Evolutionary conservation across 1,140 invertebrate genomes (phyloP).

Genomic region (Bombus waltoni): DNA sequence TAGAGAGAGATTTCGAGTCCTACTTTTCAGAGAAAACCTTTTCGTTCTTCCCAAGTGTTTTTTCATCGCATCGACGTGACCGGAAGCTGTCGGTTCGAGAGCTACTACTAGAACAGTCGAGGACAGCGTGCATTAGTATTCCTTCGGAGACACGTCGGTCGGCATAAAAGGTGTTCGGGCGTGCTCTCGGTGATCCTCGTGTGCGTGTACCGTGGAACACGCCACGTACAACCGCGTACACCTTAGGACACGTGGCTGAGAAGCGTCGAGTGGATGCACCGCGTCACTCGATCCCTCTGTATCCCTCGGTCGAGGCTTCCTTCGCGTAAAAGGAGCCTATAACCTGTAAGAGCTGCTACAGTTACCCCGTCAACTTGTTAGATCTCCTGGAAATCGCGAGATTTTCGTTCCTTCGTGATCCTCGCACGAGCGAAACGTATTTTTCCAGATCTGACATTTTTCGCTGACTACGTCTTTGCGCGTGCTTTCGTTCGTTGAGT

Average conservation of each 20-base stretch:
- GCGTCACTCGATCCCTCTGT: slow-evolving; percentile 30
- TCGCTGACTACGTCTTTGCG: not conserved
- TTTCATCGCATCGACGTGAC: slow-evolving; percentile 57
- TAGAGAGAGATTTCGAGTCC: not conserved
- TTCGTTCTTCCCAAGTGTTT: slow-evolving; percentile 19
- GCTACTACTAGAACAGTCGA: slow-evolving; percentile 47
- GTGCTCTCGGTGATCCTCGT: not conserved
- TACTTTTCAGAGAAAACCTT: slow-evolving; percentile 29
- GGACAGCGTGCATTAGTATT: slow-evolving; percentile 57
- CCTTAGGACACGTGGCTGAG: slow-evolving; percentile 37
- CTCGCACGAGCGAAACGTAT: not conserved
- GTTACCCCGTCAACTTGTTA: not conserved
- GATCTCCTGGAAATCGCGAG: not conserved
- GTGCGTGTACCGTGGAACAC: slow-evolving; percentile 7
- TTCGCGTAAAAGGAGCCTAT: slow-evolving; percentile 15
- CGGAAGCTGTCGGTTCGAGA: slow-evolving; percentile 59
- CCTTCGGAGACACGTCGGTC: slow-evolving; percentile 22
- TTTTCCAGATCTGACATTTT: not conserved
- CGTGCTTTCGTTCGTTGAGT: not conserved
- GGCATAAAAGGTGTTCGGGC: slow-evolving; percentile 40
- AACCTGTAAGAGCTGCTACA: not conserved
- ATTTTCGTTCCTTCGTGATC: not conserved
- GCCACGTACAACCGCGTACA: slow-evolving; percentile 3
- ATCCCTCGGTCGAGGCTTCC: slow-evolving; percentile 28
- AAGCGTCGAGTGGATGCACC: slow-evolving; percentile 40